Evolutionary conservation across 2,113 vertebrate genomes (phyloP).

Genomic region (Oxygymnocypris stewartii): DNA sequence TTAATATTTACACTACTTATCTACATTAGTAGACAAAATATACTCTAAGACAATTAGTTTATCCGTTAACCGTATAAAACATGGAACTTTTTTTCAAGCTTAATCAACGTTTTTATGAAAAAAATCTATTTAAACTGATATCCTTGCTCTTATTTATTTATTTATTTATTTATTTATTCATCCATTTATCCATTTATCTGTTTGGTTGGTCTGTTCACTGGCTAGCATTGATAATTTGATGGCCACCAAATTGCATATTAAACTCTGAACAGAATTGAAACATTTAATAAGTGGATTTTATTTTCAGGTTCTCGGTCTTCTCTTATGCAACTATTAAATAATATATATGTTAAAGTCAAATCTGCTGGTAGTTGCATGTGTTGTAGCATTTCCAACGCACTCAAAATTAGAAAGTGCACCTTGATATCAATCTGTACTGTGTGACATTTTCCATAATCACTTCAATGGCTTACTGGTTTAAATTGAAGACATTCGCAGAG

Average conservation of each 20-base stretch:
- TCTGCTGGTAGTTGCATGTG: neutral
- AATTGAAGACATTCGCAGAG: neutral
- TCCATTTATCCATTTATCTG: neutral
- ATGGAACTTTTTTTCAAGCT: neutral
- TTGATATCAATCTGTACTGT: neutral
- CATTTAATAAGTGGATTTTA: neutral
- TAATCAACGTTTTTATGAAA: neutral
- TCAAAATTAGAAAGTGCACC: neutral
- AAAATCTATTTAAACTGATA: neutral
- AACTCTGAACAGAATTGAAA: neutral
- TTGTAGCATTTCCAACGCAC: neutral
- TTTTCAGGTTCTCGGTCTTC: neutral
- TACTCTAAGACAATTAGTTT: neutral
- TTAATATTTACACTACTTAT: neutral
- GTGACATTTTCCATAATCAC: neutral
- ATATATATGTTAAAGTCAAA: neutral
- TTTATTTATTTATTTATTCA: neutral
- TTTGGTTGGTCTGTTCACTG: neutral
- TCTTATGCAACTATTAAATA: neutral
- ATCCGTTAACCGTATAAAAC: neutral
- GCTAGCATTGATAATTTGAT: neutral
- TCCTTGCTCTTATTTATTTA: neutral
- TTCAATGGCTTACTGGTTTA: neutral
- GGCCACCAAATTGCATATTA: neutral
- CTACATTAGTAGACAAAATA: neutral